These are phyloP conservation scores for Caenorhabditis wallacei DNA, from an alignment of 2,888 invertebrate genomes.

Conservation along the genomic window DNA sequence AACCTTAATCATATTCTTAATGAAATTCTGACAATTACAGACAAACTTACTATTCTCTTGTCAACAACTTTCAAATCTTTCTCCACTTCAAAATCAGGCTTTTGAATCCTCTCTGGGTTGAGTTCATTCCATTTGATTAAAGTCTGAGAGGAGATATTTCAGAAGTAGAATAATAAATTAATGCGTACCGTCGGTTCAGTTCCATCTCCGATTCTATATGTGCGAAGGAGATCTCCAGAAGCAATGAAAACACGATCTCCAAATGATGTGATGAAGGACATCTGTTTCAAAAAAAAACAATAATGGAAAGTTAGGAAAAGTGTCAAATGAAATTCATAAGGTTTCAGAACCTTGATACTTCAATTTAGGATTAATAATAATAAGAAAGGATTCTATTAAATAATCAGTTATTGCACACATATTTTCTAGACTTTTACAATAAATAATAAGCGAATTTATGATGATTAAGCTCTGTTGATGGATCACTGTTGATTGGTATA, in stretches of 20 bases:
- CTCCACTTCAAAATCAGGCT: conserved; percentile 32
- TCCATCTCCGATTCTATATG: conserved; percentile 17
- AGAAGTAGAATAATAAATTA: background rate
- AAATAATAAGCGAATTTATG: conserved; percentile 12
- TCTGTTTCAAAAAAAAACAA: conserved; percentile 8
- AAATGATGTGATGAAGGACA: conserved; percentile 48
- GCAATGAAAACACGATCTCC: conserved; percentile 15
- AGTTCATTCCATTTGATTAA: conserved; percentile 26
- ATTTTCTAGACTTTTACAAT: background rate
- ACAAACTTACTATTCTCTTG: conserved; percentile 18
- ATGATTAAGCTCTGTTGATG: conserved; percentile 6
- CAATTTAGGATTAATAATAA: background rate
- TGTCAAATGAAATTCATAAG: conserved; percentile 5
- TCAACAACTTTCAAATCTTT: conserved; percentile 42
- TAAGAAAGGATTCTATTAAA: background rate
- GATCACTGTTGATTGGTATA: background rate
- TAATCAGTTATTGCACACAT: background rate
- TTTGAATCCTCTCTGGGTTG: conserved; percentile 35
- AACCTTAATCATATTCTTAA: conserved; percentile 42
- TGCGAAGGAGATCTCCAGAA: conserved; percentile 39
- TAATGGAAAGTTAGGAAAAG: background rate
- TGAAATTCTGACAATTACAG: background rate
- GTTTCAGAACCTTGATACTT: conserved; percentile 1
- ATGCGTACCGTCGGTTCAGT: background rate
- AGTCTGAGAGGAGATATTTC: background rate